Percentiles rank a stretch among this genome's conserved stretches.
Evolutionary conservation across 2,888 invertebrate genomes (phyloP).

Genomic region (Himalopsyche kuldschensis): DNA sequence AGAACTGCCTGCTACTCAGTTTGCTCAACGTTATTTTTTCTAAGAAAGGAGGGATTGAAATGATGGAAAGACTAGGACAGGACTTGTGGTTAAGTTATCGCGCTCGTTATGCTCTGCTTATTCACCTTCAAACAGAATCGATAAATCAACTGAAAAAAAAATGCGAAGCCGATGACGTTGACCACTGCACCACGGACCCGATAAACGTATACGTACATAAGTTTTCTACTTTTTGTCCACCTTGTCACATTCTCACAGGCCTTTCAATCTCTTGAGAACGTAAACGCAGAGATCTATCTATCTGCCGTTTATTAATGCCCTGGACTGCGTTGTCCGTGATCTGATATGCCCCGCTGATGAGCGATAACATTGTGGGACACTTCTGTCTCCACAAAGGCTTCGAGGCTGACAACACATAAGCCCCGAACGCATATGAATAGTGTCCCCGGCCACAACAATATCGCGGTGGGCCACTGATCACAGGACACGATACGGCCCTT

Average conservation of each 20-base stretch:
- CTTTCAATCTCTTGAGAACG: background rate
- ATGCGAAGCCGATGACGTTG: no score
- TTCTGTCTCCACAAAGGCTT: constrained; percentile 26
- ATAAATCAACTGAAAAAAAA: no score
- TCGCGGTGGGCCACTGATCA: constrained; percentile 30
- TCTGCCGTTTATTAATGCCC: background rate
- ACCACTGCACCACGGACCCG: no score
- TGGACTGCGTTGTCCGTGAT: constrained; percentile 13
- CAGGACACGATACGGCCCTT: constrained; percentile 22
- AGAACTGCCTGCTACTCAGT: no score
- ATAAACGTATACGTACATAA: no score
- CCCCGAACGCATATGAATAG: background rate
- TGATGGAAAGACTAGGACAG: no score
- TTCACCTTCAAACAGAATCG: no score
- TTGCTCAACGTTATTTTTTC: no score
- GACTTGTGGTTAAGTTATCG: no score
- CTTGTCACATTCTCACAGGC: background rate
- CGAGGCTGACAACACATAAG: constrained; percentile 8
- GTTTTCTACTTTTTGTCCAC: background rate
- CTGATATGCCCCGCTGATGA: constrained; percentile 30
- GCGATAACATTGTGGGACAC: constrained; percentile 36
- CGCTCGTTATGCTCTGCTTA: no score
- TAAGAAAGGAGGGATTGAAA: no score
- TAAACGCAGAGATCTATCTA: background rate
- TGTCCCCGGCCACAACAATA: constrained; percentile 29